Percentiles rank a stretch among this genome's conserved stretches.
phyloP scores from a whole-genome alignment of 1,140 invertebrate species.

The Araneus ventricosus region DNA sequence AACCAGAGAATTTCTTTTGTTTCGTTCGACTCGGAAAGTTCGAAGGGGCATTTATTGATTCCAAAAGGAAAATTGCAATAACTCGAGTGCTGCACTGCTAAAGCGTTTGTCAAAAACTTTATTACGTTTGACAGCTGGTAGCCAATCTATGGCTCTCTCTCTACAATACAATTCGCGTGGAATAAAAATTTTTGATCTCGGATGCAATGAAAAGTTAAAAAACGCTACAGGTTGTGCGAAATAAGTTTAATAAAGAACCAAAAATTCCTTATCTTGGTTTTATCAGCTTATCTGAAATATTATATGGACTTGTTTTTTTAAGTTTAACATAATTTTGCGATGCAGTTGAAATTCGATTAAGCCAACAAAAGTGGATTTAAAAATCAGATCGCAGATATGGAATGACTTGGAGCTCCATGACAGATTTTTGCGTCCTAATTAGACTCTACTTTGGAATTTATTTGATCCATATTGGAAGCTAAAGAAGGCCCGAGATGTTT shows the following conservation, averaged over 20 bases:
- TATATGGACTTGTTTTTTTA: too few relatives aligned
- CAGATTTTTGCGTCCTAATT: too few relatives aligned
- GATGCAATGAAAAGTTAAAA: conserved; percentile 14
- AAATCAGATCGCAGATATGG: too few relatives aligned
- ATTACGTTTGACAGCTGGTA: conserved; percentile 66
- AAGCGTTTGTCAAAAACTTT: conserved; percentile 70
- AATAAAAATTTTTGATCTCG: conserved; percentile 19
- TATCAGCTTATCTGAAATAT: too few relatives aligned
- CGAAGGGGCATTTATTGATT: conserved; percentile 70
- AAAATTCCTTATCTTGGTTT: not conserved
- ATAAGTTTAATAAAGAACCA: not conserved
- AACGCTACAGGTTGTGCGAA: conserved; percentile 1
- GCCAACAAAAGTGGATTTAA: too few relatives aligned
- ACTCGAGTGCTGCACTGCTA: not conserved
- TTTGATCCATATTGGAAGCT: too few relatives aligned
- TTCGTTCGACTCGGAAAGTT: conserved; percentile 38
- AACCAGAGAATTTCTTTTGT: conserved; percentile 50
- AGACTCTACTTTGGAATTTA: too few relatives aligned
- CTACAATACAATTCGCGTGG: not conserved
- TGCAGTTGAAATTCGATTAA: not conserved
- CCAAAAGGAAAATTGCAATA: conserved; percentile 53
- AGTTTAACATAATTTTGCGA: not conserved
- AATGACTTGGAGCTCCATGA: too few relatives aligned
- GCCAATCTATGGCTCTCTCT: conserved; percentile 2
- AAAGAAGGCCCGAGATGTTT: too few relatives aligned